phyloP scores from a whole-genome alignment of 1,140 invertebrate genomes.

The Drosophila sturtevanti region DNA sequence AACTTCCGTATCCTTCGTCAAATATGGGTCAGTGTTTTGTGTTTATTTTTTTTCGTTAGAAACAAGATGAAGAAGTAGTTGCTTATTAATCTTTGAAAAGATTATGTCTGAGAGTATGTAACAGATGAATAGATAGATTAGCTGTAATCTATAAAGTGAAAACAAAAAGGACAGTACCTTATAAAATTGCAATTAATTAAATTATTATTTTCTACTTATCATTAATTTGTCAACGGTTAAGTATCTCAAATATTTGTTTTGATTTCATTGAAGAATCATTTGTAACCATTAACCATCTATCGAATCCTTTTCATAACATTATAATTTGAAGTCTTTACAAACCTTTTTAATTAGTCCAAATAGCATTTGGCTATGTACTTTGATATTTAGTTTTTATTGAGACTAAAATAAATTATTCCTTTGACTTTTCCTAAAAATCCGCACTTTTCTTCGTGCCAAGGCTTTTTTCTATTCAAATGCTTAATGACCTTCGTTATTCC shows the following conservation, averaged over 20 bases:
- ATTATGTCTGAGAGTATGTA: conserved; percentile 30
- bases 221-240: too few relatives aligned
- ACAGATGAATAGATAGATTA: conserved; percentile 10
- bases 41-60: conserved; percentile 15
- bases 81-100: not conserved
- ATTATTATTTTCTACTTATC: too few relatives aligned
- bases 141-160: not conserved
- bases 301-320: not conserved
- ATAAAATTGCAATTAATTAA: too few relatives aligned
- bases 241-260: too few relatives aligned
- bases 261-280: too few relatives aligned
- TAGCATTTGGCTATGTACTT: not conserved
- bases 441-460: not conserved
- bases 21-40: conserved; percentile 63
- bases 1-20: conserved; percentile 55
- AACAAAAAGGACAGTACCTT: too few relatives aligned
- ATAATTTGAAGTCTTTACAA: not conserved
- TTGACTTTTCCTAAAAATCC: not conserved
- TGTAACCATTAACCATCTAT: too few relatives aligned
- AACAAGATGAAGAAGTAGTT: not conserved
- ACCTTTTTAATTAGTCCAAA: not conserved
- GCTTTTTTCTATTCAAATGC: not conserved
- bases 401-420: not conserved
- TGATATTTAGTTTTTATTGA: not conserved
- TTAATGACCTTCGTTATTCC: not conserved